Conservation (phyloP, 2,888 invertebrate species). For the Allolobophora icterica region DNA sequence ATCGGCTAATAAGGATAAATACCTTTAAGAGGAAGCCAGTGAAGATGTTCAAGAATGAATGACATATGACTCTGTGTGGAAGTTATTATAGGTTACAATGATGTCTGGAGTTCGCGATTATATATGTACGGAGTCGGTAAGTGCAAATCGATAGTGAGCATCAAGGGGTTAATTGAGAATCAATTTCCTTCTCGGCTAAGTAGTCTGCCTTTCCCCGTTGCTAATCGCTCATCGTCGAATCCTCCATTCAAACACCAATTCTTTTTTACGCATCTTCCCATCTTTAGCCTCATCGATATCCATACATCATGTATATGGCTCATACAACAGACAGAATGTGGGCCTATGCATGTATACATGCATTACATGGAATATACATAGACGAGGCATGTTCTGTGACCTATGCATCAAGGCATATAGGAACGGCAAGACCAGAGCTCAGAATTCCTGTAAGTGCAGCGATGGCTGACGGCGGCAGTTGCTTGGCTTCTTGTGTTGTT, state of each 20-base stretch:
- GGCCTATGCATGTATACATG: not conserved
- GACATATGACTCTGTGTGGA: no score
- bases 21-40: no score
- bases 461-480: no score
- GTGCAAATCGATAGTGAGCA: not conserved
- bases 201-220: not conserved
- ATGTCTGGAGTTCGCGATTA: no score
- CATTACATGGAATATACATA: not conserved
- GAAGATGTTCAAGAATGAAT: no score
- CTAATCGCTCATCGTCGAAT: not conserved
- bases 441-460: not conserved
- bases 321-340: no score
- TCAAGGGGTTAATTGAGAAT: slow-evolving; percentile 17
- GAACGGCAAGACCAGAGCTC: not conserved
- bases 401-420: not conserved
- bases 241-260: not conserved
- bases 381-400: not conserved
- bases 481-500: not conserved
- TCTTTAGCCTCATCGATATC: not conserved
- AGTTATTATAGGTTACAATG: no score
- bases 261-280: not conserved
- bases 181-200: not conserved
- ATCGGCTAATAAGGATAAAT: no score
- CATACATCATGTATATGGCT: not conserved
- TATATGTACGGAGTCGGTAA: not conserved